Evolutionary conservation across 2,113 vertebrate species (phyloP).

Genomic region (Gopherus flavomarginatus): DNA sequence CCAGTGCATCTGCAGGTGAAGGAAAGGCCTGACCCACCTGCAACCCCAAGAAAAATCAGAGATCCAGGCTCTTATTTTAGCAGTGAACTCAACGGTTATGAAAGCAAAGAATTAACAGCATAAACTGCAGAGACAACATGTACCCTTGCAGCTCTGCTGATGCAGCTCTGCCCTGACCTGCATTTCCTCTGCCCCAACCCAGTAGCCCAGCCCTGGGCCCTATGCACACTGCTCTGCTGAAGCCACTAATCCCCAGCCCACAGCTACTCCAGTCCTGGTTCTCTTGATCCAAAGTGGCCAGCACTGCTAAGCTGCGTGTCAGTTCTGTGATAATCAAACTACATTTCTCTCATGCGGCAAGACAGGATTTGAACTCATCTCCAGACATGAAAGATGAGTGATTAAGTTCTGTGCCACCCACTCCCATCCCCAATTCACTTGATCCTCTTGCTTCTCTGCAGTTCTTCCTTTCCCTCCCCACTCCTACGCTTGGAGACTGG

Average conservation of each 20-base stretch:
- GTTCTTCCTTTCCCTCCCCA: background rate
- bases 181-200: background rate
- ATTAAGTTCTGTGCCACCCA: rapidly evolving
- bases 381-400: background rate
- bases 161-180: background rate
- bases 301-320: rapidly evolving
- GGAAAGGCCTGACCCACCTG: background rate
- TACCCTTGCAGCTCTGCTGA: background rate
- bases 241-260: rapidly evolving
- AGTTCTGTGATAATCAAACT: rapidly evolving
- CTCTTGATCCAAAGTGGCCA: rapidly evolving
- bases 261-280: background rate
- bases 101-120: rapidly evolving
- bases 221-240: background rate
- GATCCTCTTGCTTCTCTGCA: background rate
- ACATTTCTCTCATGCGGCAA: rapidly evolving
- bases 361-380: background rate
- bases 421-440: background rate
- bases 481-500: background rate
- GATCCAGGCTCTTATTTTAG: rapidly evolving
- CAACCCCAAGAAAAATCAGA: background rate
- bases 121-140: background rate
- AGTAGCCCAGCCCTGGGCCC: background rate
- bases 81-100: background rate
- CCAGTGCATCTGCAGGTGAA: background rate